Evolutionary conservation across 2,113 vertebrate species (phyloP), one percentile per base, ranked within the genome.

Genomic region (Pitta sordida): DNA sequence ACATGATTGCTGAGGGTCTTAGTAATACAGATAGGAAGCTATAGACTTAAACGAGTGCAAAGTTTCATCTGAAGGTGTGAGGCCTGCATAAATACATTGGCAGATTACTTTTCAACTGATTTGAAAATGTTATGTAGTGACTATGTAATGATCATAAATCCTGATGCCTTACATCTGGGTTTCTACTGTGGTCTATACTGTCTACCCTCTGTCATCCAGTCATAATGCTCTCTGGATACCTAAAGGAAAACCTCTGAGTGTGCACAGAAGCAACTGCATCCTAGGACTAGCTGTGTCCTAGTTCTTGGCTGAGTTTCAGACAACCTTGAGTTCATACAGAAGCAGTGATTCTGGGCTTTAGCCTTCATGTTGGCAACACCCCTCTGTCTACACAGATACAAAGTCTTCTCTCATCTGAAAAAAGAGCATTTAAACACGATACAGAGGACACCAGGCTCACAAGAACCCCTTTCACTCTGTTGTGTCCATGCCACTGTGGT

Each of bases 301-400:
- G 63, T 79, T 92, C 44, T 49, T 87, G 22, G 23, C 56, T 34
- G 52, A 68, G 15, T 73, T 81, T 87, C 62, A 23, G 39, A 37
- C 49, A 85, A 36, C 27, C 41, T 62, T 49, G 32, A 56, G 6
- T 71, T 91, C 29, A 27, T 34, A 26, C 11, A 85, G 53, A 79
- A 85, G 23, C 5, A 7, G 27, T 41, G 27, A 49, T 59, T 83
- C 70, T 75, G 30, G 55, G 27, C 26, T 51, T 67, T 41, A 64
- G 26, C 26, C 34, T 65, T 76, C 1, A 0, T 46, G 15, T 27
- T 32, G 14, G 53, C 34, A 83, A 10, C 7, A 9, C 5, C 3
- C 9, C 16, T 85, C 52, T 71, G 37, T 44, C 39, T 79, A n/a
- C 9, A 63, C 18, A 39, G 51, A 51, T 62, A 44, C 41, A 29